These are phyloP conservation scores for Pardosa pseudoannulata DNA, from an alignment of 2,888 invertebrate genomes.

Conservation along the genomic window DNA sequence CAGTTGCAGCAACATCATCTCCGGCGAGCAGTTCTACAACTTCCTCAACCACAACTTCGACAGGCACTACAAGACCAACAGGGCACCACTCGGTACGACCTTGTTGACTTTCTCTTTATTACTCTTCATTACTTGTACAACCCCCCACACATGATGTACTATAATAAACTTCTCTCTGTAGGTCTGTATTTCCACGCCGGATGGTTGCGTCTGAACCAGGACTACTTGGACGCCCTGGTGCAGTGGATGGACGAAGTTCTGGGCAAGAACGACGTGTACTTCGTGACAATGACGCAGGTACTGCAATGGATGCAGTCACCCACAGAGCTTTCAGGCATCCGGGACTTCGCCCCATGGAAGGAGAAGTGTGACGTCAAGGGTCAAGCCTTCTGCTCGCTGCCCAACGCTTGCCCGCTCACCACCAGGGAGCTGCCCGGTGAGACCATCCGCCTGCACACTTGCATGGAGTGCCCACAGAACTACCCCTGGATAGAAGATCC, in stretches of 20 bases:
- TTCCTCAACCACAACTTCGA: constrained; percentile 96
- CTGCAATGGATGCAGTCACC: constrained; percentile 96
- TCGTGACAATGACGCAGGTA: constrained; percentile 90
- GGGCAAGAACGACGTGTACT: constrained; percentile 93
- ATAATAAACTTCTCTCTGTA: not conserved
- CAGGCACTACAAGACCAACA: constrained; percentile 93
- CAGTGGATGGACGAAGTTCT: constrained; percentile 95
- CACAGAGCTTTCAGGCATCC: constrained; percentile 87
- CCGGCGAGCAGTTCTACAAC: constrained; percentile 94
- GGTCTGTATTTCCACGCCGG: constrained; percentile 93
- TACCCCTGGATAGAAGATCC: constrained; percentile 97
- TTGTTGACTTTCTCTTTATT: no score
- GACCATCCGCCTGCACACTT: constrained; percentile 94
- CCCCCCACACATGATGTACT: no score
- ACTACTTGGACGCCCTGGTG: constrained; percentile 92
- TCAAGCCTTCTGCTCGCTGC: constrained; percentile 89
- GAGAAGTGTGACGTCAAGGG: constrained; percentile 94
- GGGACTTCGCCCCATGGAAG: constrained; percentile 91
- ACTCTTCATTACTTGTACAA: no score
- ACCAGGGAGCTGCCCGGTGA: constrained; percentile 96
- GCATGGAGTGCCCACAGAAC: constrained; percentile 94
- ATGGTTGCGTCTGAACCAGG: constrained; percentile 94
- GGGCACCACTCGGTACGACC: constrained; percentile 85
- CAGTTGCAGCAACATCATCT: constrained; percentile 93
- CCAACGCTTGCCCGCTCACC: constrained; percentile 92